Conservation (phyloP, 2,888 invertebrate genomes). For the Caradrina clavipalpis region DNA sequence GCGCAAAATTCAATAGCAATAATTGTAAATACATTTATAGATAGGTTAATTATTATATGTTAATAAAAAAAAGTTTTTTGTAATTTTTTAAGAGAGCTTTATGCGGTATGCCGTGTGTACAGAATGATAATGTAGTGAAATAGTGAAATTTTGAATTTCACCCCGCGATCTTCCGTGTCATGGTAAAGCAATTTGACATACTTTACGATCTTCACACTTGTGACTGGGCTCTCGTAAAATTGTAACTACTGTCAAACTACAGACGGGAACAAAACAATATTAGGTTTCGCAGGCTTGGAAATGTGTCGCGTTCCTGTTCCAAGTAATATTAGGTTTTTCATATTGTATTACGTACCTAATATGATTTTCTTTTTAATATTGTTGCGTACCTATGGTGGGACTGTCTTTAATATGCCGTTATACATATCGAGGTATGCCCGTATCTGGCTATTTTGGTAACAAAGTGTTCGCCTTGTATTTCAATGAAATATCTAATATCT, state of each 20-base stretch:
- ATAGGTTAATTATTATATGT: conserved; percentile 89
- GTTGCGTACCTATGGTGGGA: conserved; percentile 31
- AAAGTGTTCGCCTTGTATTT: conserved; percentile 17
- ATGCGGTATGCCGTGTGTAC: conserved; percentile 85
- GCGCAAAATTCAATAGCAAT: conserved; percentile 90
- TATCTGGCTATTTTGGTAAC: conserved; percentile 27
- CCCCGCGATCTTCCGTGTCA: conserved; percentile 80
- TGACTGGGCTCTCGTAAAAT: conserved; percentile 75
- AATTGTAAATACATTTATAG: conserved; percentile 88
- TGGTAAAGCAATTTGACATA: conserved; percentile 72
- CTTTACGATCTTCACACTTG: conserved; percentile 76
- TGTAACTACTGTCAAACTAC: conserved; percentile 67
- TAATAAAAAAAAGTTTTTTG: conserved; percentile 80
- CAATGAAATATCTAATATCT: conserved; percentile 20
- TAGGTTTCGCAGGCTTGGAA: conserved; percentile 59
- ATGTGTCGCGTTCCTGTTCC: conserved; percentile 47
- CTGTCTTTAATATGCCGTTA: conserved; percentile 47
- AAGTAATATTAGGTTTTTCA: conserved; percentile 61
- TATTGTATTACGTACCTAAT: conserved; percentile 50
- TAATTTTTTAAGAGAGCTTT: conserved; percentile 90
- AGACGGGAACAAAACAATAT: conserved; percentile 65
- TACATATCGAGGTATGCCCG: conserved; percentile 44
- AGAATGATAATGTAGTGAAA: conserved; percentile 74
- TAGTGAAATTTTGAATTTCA: conserved; percentile 89
- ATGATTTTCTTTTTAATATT: conserved; percentile 58